Evolutionary conservation across 2,113 vertebrate species (phyloP), one percentile per base, ranked within the genome.

Genomic region (Gnathonemus longibarbis): DNA sequence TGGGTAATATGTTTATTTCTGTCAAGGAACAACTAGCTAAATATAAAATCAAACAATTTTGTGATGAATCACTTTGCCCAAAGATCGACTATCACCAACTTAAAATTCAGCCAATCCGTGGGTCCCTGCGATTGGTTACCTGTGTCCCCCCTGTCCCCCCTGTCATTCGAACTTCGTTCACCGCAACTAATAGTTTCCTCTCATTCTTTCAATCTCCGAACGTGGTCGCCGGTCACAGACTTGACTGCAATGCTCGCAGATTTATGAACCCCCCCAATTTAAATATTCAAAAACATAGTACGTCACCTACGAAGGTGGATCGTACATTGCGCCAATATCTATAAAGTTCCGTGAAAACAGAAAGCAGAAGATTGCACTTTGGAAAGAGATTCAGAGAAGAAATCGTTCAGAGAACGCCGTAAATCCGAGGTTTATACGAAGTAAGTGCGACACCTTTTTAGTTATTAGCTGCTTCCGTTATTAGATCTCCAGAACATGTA

Each of bases 281-380:
- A 96, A 95, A 96, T 96, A 97, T 96, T 94, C 95, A 92, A 91
- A 84, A 84, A 84, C 92, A 89, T 93, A 84, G 46, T 90, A 94
- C 95, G 96, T 97, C 96, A 97, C 89, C 91, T 90, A 77, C 88
- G 96, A 96, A 96, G 95, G 95, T 95, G 96, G 95, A 95, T 94
- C 95, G 88, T 74, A 92, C 91, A 92, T 93, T 89, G 91, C 92
- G 93, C 94, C 94, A 92, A 92, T 91, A 91, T 95, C 95, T 96
- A 95, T 97, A 97, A 97, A 97, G 96, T 93, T 89, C 91, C 92
- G 94, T n/a, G 92, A 90, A 35, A 91, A 91, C 87, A 90, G 92
- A 92, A 85, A 84, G 88, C 92, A 74, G 89, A 92, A 77, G 90
- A 90, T 58, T 48, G 39, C 89, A 70, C 66, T 62, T 89, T 92